Evolutionary conservation across 2,888 invertebrate species (phyloP), one percentile per base, ranked within the genome.

Genomic region (Caradrina clavipalpis): DNA sequence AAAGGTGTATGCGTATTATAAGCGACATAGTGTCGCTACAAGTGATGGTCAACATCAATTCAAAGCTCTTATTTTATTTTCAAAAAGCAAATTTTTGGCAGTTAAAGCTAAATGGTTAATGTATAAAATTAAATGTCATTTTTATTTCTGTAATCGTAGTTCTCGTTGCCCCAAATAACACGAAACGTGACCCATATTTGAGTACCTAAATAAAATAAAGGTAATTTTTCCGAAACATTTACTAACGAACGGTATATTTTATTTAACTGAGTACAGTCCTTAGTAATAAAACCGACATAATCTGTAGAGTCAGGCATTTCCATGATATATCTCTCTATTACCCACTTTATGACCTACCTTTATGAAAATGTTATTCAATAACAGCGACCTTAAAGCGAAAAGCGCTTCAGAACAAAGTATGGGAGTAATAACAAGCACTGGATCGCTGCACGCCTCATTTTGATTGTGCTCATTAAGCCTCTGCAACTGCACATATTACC

Each of bases 401-500:
- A 69, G 69, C 54, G 65, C 80, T 83, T 67, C 63, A 69, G 55
- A 76, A 83, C 82, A 84, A 80, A 80, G 83, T 83, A 83, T 70
- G 75, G 55, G 62, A 84, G 78, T 81, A 82, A 83, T 84, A 84
- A 80, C 82, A 83, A 79, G 76, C 82, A 86, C 81, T 82, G 81
- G 73, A 80, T 69, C 76, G 78, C 74, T 79, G 82, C 77, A 78
- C 67, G 59, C 78, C 78, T 85, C 89, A 87, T 89, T 90, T 89
- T 89, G 88, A 90, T 87, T 89, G 85, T 84, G 67, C 89, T 88
- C 87, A 91, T 90, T 91, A 90, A 85, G 69, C 77, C 78, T 70
- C 81, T 78, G 83, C 77, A 80, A 74, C 83, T 79, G 83, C 78
- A 76, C 78, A 75, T 69, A 81, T 79, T 83, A 75, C 70, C 69